These are phyloP conservation scores for Aelia acuminata DNA, from an alignment of 2,888 invertebrate species.

Conservation along the genomic window DNA sequence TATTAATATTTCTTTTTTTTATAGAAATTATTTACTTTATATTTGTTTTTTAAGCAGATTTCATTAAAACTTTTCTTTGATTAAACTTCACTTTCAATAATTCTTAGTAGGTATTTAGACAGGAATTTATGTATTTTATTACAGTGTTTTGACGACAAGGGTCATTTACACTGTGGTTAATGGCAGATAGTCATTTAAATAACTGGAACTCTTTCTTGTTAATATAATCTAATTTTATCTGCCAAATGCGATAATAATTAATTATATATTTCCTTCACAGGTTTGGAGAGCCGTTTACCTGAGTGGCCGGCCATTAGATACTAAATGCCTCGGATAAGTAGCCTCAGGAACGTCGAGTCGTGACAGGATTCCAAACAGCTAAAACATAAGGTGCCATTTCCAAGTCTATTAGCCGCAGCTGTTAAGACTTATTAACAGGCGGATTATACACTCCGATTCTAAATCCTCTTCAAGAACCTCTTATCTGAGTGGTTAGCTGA, in stretches of 20 bases:
- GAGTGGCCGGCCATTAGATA: background rate
- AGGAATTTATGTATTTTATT: too few species aligned
- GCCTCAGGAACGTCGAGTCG: background rate
- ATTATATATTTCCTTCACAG: background rate
- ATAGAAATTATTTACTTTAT: too few species aligned
- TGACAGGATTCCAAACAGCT: conserved; percentile 4
- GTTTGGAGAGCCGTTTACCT: background rate
- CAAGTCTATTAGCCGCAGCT: background rate
- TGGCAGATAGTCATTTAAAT: background rate
- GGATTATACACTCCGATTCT: background rate
- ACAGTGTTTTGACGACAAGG: background rate
- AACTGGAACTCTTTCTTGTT: background rate
- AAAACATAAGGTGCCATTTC: conserved; percentile 28
- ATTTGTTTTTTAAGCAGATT: too few species aligned
- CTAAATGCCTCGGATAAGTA: background rate
- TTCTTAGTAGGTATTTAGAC: too few species aligned
- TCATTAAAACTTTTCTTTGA: too few species aligned
- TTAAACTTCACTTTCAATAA: too few species aligned
- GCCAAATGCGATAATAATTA: background rate
- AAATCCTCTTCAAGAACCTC: background rate
- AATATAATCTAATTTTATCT: background rate
- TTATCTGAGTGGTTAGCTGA: background rate
- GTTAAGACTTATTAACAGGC: conserved; percentile 19
- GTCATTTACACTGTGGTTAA: background rate
- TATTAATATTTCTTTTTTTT: too few species aligned